These are phyloP conservation scores for Balanococcus diminutus DNA, from an alignment of 2,888 invertebrate species.

Conservation along the genomic window DNA sequence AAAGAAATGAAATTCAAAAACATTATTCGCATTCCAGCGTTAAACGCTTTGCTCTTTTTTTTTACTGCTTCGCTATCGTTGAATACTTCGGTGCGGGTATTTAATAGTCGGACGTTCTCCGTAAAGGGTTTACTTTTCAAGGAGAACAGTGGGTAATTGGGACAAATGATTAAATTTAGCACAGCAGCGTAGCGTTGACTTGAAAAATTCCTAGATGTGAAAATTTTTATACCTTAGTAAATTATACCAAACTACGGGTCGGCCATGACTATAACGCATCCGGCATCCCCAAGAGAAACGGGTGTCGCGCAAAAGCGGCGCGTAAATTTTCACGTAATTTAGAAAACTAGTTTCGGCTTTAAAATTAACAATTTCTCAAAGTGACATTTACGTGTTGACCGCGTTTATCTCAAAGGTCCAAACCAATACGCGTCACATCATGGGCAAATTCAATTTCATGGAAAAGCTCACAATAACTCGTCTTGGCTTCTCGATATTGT, in stretches of 20 bases:
- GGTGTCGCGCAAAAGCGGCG: not conserved
- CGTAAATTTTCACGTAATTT: conserved; percentile 14
- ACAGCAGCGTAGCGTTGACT: not conserved
- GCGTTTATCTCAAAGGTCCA: conserved; percentile 9
- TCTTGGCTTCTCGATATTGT: not conserved
- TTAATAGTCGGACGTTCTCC: not conserved
- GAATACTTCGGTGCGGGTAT: not conserved
- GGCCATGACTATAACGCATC: no score
- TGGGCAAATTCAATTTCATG: conserved; percentile 7
- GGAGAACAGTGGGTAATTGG: not conserved
- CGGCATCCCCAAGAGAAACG: no score
- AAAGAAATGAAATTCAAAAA: conserved; percentile 11
- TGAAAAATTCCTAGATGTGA: not conserved
- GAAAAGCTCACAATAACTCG: not conserved
- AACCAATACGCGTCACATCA: conserved; percentile 10
- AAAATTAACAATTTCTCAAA: conserved; percentile 27
- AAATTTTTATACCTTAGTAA: not conserved
- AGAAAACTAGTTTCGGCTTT: not conserved
- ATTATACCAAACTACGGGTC: not conserved
- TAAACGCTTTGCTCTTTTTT: conserved; percentile 8
- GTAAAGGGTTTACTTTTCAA: not conserved
- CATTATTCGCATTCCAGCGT: not conserved
- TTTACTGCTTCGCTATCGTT: not conserved
- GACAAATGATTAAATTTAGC: conserved; percentile 6
- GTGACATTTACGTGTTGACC: not conserved